Percentiles rank a stretch among this genome's conserved stretches.
Conservation (phyloP, 2,113 vertebrate genomes). For the Cololabis saira region DNA sequence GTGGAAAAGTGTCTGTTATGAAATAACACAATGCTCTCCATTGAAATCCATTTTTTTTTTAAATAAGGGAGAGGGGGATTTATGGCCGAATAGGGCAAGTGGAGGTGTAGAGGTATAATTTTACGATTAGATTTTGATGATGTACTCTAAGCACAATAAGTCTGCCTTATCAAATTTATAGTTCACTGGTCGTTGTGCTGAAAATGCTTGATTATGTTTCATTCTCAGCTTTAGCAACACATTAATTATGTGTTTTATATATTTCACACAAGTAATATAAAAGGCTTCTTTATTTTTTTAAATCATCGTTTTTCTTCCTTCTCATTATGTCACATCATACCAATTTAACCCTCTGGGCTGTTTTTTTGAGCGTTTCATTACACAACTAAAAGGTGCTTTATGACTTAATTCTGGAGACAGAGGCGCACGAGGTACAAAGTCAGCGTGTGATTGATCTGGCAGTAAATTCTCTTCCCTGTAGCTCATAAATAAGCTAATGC, state of each 20-base stretch:
- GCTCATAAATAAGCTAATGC: slow-evolving; percentile 80
- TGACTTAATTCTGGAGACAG: slow-evolving; percentile 62
- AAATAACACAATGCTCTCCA: slow-evolving; percentile 71
- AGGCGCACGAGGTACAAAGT: slow-evolving; percentile 64
- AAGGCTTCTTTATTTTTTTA: neutral
- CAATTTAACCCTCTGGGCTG: slow-evolving; percentile 65
- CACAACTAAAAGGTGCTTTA: slow-evolving; percentile 75
- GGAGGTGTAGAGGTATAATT: slow-evolving; percentile 54
- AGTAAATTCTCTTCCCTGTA: slow-evolving; percentile 74
- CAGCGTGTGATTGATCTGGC: slow-evolving; percentile 75
- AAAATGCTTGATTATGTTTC: slow-evolving; percentile 25
- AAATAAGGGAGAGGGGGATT: slow-evolving; percentile 29
- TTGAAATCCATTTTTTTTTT: slow-evolving; percentile 72
- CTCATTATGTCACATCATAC: slow-evolving; percentile 65
- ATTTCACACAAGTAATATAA: slow-evolving; percentile 14
- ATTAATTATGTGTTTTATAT: neutral
- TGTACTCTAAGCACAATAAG: slow-evolving; percentile 54
- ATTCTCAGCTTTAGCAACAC: slow-evolving; percentile 5
- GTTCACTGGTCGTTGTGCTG: slow-evolving; percentile 39
- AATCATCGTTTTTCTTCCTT: slow-evolving; percentile 37
- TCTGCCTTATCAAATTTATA: slow-evolving; percentile 65
- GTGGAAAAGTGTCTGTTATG: slow-evolving; percentile 60
- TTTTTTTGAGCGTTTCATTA: slow-evolving; percentile 72
- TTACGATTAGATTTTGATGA: slow-evolving; percentile 69
- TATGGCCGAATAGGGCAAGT: slow-evolving; percentile 62